Evolutionary conservation across 2,113 vertebrate genomes (phyloP).

Genomic region (Mola mola): DNA sequence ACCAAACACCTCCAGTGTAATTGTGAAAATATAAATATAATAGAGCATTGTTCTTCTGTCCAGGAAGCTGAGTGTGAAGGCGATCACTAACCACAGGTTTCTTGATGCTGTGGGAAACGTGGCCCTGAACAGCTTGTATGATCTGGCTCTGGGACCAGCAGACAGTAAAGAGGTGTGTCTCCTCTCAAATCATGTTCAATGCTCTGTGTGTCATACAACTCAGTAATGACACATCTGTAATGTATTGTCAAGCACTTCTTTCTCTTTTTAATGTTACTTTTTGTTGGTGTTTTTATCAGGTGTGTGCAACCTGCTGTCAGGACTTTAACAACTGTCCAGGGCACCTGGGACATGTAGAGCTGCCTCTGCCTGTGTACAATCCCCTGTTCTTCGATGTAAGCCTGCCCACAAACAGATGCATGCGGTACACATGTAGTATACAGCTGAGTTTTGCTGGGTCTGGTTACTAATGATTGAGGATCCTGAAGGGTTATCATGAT

Average conservation of each 20-base stretch:
- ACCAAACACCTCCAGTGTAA: neutral
- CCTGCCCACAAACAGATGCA: slow-evolving; percentile 3
- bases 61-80: slow-evolving; percentile 93
- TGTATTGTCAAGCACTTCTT: neutral
- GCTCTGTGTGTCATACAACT: neutral
- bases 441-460: too few species aligned
- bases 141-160: slow-evolving; percentile 90
- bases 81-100: slow-evolving; percentile 87
- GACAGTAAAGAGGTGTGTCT: slow-evolving; percentile 85
- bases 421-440: too few species aligned
- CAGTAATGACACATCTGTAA: neutral
- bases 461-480: too few species aligned
- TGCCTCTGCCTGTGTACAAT: slow-evolving; percentile 93
- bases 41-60: neutral
- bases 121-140: slow-evolving; percentile 88
- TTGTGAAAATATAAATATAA: too few species aligned
- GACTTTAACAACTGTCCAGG: slow-evolving; percentile 92
- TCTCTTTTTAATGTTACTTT: neutral
- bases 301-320: slow-evolving; percentile 93
- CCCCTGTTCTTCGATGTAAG: slow-evolving; percentile 95
- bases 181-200: too few species aligned
- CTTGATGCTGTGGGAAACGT: slow-evolving; percentile 90
- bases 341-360: slow-evolving; percentile 91
- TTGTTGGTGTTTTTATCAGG: slow-evolving; percentile 49
- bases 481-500: too few species aligned